phyloP scores from a whole-genome alignment of 2,797 vertebrate species.

The Phrynocephalus forsythii region DNA sequence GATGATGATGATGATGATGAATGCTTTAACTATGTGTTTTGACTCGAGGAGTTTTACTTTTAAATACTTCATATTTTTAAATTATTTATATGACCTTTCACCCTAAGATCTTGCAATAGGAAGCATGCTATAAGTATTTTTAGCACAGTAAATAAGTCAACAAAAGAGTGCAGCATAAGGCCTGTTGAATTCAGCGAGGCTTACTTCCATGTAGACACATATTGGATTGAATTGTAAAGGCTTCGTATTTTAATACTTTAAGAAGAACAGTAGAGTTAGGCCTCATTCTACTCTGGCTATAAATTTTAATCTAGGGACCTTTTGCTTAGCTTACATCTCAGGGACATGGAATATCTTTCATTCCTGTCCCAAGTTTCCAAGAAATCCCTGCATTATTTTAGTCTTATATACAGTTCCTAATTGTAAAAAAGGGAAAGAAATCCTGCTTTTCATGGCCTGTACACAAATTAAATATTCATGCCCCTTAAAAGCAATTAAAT shows the following conservation, averaged over 20 bases:
- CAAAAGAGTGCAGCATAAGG: no score
- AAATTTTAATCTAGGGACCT: not conserved
- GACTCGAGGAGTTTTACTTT: no score
- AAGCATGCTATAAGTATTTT: no score
- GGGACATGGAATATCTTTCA: not conserved
- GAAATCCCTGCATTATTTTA: not conserved
- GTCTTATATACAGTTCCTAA: not conserved
- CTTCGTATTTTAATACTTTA: not conserved
- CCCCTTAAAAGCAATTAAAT: conserved; percentile 71
- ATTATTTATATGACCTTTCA: no score
- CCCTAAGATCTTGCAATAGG: no score
- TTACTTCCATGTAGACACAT: no score
- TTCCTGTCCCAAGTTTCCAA: not conserved
- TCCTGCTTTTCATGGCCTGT: conserved; percentile 50
- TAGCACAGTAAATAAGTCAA: no score
- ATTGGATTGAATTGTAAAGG: no score
- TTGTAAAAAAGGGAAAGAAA: not conserved
- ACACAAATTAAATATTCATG: conserved; percentile 71
- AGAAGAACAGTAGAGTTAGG: not conserved
- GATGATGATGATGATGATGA: no score
- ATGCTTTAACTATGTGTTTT: no score
- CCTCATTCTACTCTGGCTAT: not conserved
- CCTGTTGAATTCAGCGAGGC: no score
- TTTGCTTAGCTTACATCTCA: conserved; percentile 20
- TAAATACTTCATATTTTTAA: no score